Base-by-base conservation (phyloP, 2,797 vertebrate genomes). In the Myripristis murdjan region DNA sequence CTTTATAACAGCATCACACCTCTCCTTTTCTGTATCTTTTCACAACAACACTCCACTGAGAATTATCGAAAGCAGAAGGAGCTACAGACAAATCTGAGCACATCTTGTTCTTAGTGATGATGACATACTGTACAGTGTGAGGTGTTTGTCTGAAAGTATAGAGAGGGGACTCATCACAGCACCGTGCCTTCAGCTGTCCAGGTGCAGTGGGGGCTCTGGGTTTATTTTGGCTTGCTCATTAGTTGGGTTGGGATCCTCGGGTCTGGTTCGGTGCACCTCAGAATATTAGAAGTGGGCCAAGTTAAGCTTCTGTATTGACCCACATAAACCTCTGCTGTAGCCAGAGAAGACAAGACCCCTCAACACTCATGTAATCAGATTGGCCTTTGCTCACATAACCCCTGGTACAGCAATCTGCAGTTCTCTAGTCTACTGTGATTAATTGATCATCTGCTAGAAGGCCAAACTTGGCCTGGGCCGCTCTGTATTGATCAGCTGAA, bases 211-310 rank as follows among this genome's bases (percentile, higher is more conserved):
- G 37, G 54, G 39, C 57, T 77, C 58, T 56, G 57, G 84, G 77
- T 84, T 87, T 86, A 82, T 86, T 87, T 86, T 87, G 80, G 70
- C 75, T 55, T 68, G 66, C 81, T 87, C 65, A 73, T 88, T 91
- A 89, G 72, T 18, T 68, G 73, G 73, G 69, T 75, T 54, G 35
- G 64, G 65, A 78, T 74, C 67, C 69, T 0, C 18, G 72, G 61
- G 74, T 75, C 79, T 5, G 16, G 56, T 73, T 39, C 11, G n/a
- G 24, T n/a, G 31, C 16, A 41, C 24, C 9, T 72, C 64, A 66
- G 69, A 78, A 77, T 76, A 84, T 75, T 70, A 80, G 56, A 86
- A 82, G 24, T 74, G 79, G 63, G 79, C 82, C 86, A 79, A 79
- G 60, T 56, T 47, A 69, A 89, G 77, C 77, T n/a, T n/a, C n/a